Evolutionary conservation across 2,888 invertebrate species (phyloP).

Genomic region (Erebia ligea): DNA sequence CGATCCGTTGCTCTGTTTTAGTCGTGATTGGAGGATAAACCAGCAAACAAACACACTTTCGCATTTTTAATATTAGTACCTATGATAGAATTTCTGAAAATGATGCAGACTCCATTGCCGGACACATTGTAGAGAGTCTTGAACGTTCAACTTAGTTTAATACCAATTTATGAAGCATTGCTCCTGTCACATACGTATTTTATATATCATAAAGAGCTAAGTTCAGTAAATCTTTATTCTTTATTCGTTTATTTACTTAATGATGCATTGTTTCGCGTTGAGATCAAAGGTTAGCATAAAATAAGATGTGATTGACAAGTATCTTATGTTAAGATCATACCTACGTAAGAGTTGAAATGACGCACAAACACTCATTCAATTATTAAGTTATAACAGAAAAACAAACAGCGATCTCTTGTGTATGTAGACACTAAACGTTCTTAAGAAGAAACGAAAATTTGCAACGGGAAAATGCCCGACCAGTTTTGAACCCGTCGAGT

Average conservation of each 20-base stretch:
- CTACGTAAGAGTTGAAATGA: conserved; percentile 1
- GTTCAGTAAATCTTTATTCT: conserved; percentile 5
- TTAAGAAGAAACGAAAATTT: neutral
- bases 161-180: no score
- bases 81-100: no score
- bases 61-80: no score
- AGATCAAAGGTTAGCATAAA: conserved; percentile 18
- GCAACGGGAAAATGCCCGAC: neutral
- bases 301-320: conserved; percentile 12
- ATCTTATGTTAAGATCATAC: neutral
- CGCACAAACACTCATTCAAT: neutral
- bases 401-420: neutral
- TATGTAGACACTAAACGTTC: neutral
- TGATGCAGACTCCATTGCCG: no score
- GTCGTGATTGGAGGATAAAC: no score
- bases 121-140: no score
- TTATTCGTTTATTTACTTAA: neutral
- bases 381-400: neutral
- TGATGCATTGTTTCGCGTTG: conserved; percentile 5
- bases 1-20: no score
- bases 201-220: neutral
- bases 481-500: no score
- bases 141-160: no score
- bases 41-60: no score
- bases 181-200: no score